phyloP scores from a whole-genome alignment of 2,797 vertebrate species.

The Cirrhinus molitorella region DNA sequence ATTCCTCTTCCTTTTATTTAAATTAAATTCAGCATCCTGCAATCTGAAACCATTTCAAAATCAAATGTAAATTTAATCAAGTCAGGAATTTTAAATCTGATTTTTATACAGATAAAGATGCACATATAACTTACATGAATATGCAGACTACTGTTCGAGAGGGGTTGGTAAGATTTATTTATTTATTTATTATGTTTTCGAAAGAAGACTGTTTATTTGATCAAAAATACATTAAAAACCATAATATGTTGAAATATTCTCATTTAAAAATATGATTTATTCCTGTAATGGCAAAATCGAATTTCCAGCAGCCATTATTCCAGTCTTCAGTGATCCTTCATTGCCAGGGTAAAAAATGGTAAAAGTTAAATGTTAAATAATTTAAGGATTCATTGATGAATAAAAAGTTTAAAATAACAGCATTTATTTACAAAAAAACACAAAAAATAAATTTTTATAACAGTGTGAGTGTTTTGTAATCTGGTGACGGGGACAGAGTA shows the following conservation, averaged over 20 bases:
- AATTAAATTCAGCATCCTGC: neutral
- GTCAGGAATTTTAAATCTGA: neutral
- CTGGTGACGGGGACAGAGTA: too few relatives aligned
- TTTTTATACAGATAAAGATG: neutral
- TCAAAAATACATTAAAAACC: neutral
- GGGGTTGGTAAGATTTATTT: neutral
- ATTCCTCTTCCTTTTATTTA: neutral
- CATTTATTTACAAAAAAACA: too few relatives aligned
- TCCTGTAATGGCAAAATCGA: neutral
- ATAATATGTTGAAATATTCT: neutral
- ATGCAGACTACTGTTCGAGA: neutral
- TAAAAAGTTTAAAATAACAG: too few relatives aligned
- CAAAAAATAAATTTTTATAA: too few relatives aligned
- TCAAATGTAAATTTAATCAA: neutral
- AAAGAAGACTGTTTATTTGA: neutral
- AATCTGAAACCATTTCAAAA: neutral
- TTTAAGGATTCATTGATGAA: neutral
- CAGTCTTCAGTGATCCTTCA: neutral
- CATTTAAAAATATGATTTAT: neutral
- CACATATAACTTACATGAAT: neutral
- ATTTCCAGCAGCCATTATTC: neutral
- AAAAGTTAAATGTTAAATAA: too few relatives aligned
- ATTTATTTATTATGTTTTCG: neutral
- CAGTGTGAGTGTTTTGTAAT: too few relatives aligned
- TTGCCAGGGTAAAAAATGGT: too few relatives aligned